phyloP scores from a whole-genome alignment of 2,888 invertebrate species.

The Temnothorax ravouxi region DNA sequence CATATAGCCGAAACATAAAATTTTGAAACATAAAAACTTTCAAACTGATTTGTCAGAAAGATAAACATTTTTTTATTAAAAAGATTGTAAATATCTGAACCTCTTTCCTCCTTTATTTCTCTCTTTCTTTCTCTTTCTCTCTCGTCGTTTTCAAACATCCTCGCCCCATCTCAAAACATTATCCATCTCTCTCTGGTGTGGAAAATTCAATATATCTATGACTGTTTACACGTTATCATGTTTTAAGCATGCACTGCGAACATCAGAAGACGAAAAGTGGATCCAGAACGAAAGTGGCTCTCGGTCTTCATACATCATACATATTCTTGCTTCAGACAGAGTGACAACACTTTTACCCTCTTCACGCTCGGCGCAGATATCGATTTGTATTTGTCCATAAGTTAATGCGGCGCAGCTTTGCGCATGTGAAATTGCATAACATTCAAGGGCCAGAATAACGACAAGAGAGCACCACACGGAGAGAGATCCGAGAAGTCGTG shows the following conservation, averaged over 20 bases:
- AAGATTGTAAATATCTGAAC: not conserved
- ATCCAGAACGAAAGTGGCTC: conserved; percentile 34
- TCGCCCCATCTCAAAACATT: not conserved
- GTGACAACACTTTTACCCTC: conserved; percentile 43
- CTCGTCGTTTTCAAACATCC: not conserved
- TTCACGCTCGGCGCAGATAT: conserved; percentile 51
- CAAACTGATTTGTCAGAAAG: not conserved
- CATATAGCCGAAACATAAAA: not conserved
- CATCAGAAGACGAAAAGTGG: conserved; percentile 36
- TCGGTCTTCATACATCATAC: conserved; percentile 51
- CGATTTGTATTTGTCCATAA: conserved; percentile 55
- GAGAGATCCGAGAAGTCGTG: conserved; percentile 38
- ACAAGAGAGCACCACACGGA: conserved; percentile 43
- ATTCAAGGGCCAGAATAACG: conserved; percentile 46
- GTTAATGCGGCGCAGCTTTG: conserved; percentile 41
- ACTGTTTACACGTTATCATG: conserved; percentile 26
- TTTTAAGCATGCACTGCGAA: conserved; percentile 30
- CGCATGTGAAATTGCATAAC: conserved; percentile 55
- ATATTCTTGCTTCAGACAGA: conserved; percentile 25
- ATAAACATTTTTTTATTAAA: not conserved
- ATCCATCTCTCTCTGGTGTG: not conserved
- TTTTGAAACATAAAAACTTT: not conserved
- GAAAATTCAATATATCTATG: conserved; percentile 19
- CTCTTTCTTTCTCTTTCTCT: not conserved
- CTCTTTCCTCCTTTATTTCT: not conserved